Evolutionary conservation across 1,140 invertebrate genomes (phyloP).

Genomic region (Diprion similis): DNA sequence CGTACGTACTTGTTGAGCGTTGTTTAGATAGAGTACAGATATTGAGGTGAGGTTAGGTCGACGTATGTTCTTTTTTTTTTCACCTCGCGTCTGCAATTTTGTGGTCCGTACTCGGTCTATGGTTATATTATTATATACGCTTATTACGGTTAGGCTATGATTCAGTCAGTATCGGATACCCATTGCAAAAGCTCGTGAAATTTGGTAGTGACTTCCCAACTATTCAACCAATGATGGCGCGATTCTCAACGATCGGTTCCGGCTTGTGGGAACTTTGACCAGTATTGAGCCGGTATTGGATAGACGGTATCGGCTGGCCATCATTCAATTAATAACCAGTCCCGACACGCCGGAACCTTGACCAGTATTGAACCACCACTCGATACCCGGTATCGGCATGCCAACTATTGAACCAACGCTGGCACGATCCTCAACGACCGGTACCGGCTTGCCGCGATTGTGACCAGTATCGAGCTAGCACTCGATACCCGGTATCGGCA

Average conservation of each 20-base stretch:
- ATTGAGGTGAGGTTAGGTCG: too few species aligned
- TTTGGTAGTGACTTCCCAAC: background rate
- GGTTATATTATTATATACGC: too few species aligned
- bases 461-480: background rate
- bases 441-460: background rate
- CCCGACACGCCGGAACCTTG: background rate
- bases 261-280: background rate
- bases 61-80: too few species aligned
- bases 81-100: too few species aligned
- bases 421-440: background rate
- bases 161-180: background rate
- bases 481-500: background rate
- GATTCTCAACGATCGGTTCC: background rate
- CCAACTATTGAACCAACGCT: background rate
- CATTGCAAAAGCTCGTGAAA: background rate
- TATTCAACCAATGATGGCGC: background rate
- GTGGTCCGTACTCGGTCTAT: too few species aligned
- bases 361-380: background rate
- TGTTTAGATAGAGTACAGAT: too few species aligned
- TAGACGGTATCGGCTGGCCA: background rate
- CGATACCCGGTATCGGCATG: background rate
- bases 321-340: background rate
- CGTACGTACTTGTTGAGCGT: too few species aligned
- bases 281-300: background rate
- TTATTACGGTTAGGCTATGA: background rate